phyloP scores from a whole-genome alignment of 92 coral and sea anemone species.

The Porites evermanni region DNA sequence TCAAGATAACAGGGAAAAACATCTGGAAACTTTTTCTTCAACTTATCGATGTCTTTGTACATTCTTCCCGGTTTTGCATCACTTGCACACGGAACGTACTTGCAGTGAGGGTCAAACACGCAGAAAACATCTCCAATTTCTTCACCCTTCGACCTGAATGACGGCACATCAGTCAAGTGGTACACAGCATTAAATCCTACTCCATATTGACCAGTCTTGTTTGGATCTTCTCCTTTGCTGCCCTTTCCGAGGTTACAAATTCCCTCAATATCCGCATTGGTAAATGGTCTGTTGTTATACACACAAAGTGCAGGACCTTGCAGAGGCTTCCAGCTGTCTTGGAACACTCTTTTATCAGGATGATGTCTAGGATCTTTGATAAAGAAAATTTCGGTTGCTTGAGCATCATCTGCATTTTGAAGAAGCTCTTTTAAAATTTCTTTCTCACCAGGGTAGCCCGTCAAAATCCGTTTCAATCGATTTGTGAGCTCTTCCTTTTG shows the following conservation, averaged over 20 bases:
- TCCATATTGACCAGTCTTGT: conserved; percentile 93
- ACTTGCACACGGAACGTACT: conserved; percentile 65
- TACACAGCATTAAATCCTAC: conserved; percentile 91
- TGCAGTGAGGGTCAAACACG: no score
- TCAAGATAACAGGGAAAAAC: conserved; percentile 73
- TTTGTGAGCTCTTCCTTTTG: conserved; percentile 85
- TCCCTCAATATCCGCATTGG: conserved; percentile 73
- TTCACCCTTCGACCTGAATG: no score
- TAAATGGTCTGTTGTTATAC: conserved; percentile 79
- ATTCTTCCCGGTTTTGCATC: conserved; percentile 63
- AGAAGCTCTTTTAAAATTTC: conserved; percentile 90
- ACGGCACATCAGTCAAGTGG: conserved; percentile 23
- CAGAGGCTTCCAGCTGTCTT: conserved; percentile 73
- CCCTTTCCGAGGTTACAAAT: conserved; percentile 87
- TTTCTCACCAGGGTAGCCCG: conserved; percentile 74
- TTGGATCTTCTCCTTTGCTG: conserved; percentile 85
- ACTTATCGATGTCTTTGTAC: not conserved
- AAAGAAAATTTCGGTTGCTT: conserved; percentile 86
- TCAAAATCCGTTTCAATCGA: conserved; percentile 80
- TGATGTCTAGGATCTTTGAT: conserved; percentile 88
- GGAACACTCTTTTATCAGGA: conserved; percentile 71
- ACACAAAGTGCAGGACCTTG: conserved; percentile 93
- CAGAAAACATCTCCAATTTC: no score
- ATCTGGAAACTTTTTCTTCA: conserved; percentile 66
- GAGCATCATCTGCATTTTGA: conserved; percentile 94